Conservation (phyloP, 2,797 vertebrate genomes). For the Gallinago nigripennis region DNA sequence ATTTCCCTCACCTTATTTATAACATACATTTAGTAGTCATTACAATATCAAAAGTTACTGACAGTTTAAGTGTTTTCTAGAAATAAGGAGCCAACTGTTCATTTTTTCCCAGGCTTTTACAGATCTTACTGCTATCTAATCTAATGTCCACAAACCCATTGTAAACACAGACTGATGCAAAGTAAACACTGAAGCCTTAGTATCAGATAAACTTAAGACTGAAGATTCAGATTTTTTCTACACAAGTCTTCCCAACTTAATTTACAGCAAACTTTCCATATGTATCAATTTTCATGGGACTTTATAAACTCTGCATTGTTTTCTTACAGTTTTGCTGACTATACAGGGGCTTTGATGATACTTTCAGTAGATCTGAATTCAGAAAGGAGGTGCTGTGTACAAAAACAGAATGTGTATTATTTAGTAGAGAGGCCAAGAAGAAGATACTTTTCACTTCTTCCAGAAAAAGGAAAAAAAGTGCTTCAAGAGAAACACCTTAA, state of each 20-base stretch:
- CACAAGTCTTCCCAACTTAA: neutral
- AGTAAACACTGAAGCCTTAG: constrained; percentile 36
- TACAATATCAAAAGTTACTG: neutral
- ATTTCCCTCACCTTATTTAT: neutral
- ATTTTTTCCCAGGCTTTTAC: constrained; percentile 53
- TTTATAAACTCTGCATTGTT: neutral
- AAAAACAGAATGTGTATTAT: neutral
- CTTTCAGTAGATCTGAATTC: neutral
- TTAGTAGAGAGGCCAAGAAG: neutral
- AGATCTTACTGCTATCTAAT: constrained; percentile 31
- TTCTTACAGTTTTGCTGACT: neutral
- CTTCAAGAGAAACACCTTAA: neutral
- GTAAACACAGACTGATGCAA: constrained; percentile 47
- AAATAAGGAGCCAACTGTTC: neutral
- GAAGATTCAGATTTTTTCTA: neutral
- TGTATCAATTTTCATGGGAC: neutral
- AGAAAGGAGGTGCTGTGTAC: neutral
- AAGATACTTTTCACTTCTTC: neutral
- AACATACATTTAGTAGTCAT: neutral
- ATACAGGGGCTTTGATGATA: neutral
- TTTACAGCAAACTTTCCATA: neutral
- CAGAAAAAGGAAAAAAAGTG: neutral
- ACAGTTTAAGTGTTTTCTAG: neutral
- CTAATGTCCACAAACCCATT: constrained; percentile 22
- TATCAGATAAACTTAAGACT: neutral